Percentiles rank a stretch among this genome's conserved stretches.
These are phyloP conservation scores for Epizoanthus stellaris DNA, from an alignment of 92 coral and sea anemone species.

Conservation along the genomic window DNA sequence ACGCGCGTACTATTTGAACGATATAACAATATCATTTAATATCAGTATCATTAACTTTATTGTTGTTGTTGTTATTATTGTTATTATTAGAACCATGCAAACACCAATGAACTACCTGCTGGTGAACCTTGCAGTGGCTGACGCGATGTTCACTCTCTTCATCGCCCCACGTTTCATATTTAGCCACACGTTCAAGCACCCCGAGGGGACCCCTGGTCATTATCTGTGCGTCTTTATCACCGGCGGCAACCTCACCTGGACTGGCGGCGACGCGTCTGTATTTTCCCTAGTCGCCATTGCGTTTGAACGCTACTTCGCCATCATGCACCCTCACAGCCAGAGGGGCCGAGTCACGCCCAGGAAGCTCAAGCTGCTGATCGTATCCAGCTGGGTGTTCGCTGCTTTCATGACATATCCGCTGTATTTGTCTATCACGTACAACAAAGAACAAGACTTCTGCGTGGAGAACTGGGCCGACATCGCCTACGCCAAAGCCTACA, in stretches of 20 bases:
- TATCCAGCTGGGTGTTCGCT: conserved; percentile 32
- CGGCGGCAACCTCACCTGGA: conserved; percentile 44
- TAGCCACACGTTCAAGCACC: conserved; percentile 43
- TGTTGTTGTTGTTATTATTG: neutral
- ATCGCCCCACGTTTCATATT: conserved; percentile 40
- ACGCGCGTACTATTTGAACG: too few relatives aligned
- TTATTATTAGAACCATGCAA: conserved; percentile 19
- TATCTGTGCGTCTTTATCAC: conserved; percentile 31
- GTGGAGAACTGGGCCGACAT: conserved; percentile 39
- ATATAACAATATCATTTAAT: neutral
- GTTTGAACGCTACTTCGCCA: conserved; percentile 40
- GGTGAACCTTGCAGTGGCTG: conserved; percentile 43
- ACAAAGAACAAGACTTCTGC: conserved; percentile 20
- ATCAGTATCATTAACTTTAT: neutral
- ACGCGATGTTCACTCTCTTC: conserved; percentile 41
- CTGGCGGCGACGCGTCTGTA: conserved; percentile 42
- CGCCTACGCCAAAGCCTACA: conserved; percentile 39
- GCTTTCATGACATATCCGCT: conserved; percentile 34
- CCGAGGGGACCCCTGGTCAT: conserved; percentile 36
- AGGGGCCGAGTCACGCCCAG: neutral
- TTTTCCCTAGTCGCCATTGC: conserved; percentile 42
- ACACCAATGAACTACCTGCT: conserved; percentile 39
- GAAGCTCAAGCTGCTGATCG: conserved; percentile 21
- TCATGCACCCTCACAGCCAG: conserved; percentile 35
- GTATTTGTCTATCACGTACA: conserved; percentile 33